Evolutionary conservation across 2,113 vertebrate genomes (phyloP), one percentile per base, ranked within the genome.

Genomic region (Formicarius rufipectus): DNA sequence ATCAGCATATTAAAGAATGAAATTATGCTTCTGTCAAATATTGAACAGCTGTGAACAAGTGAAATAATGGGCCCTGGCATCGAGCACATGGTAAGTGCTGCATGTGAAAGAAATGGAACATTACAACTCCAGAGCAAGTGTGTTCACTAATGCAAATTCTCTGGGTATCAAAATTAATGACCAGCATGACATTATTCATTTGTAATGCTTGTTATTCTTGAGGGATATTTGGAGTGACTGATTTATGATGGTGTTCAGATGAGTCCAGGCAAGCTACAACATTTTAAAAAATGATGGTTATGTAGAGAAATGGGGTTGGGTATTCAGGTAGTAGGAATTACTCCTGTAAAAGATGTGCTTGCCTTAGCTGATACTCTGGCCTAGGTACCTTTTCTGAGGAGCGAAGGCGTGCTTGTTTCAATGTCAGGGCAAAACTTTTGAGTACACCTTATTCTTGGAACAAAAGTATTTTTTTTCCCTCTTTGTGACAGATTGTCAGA

Each of bases 151-250:
- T 68, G 28, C n/a, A 64, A 75, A 94, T 92, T 67, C 55, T 87
- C 76, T 33, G 68, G 56, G 86, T 89, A 90, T 89, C 88, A 93
- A 87, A 96, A 90, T 96, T 95, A 95, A 94, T 78, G 64, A 71
- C 75, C 75, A 92, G 84, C 24, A 12, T 94, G 95, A 90, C 79
- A 93, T 93, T 84, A 81, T 84, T 90, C 86, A 94, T 95, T 87
- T 0, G 52, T 75, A 81, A 92, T 50, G 63, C 72, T 84, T 84
- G 44, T 94, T 90, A 81, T 58, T 81, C 25, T 63, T 84, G 60
- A 92, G 78, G 31, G 60, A 6, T 93, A 27, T 78, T 81, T 80
- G 63, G 22, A 89, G 47, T 52, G 9, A 77, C 60, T 80, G 20
- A 67, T 86, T 81, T 88, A 52, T 84, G 45, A 49, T 67, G 33